A percentile compares a stretch with the other conserved stretches of the same genome.
Evolutionary conservation across 2,888 invertebrate species (phyloP).

Genomic region (Pyrrhia umbra): DNA sequence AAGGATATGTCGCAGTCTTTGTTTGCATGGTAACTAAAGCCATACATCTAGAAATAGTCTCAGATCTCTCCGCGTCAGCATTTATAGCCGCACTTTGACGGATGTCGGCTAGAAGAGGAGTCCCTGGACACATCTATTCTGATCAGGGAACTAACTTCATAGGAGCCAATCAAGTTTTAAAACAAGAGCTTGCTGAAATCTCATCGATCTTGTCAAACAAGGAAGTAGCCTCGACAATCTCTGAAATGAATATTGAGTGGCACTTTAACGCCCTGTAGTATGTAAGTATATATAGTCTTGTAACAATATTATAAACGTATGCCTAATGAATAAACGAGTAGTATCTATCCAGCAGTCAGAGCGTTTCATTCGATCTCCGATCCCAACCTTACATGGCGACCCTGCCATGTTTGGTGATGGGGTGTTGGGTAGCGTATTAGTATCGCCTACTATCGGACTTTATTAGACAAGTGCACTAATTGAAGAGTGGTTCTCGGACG

Average conservation of each 20-base stretch:
- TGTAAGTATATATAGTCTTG: too few relatives aligned
- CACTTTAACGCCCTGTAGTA: neutral
- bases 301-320: too few relatives aligned
- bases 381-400: too few relatives aligned
- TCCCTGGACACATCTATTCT: slow-evolving; percentile 11
- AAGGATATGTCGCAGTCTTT: slow-evolving; percentile 26
- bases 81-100: slow-evolving; percentile 9
- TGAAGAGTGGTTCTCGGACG: too few relatives aligned
- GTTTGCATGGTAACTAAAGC: slow-evolving; percentile 23
- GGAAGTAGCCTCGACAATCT: neutral
- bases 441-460: too few relatives aligned
- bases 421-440: too few relatives aligned
- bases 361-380: too few relatives aligned
- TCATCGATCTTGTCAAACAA: slow-evolving; percentile 2
- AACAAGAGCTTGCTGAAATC: slow-evolving; percentile 13
- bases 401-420: too few relatives aligned
- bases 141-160: slow-evolving; percentile 30
- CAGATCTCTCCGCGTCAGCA: slow-evolving; percentile 13
- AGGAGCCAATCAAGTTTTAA: slow-evolving; percentile 18
- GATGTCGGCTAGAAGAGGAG: slow-evolving; percentile 23
- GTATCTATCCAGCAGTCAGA: too few relatives aligned
- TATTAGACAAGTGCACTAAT: too few relatives aligned
- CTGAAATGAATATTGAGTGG: slow-evolving; percentile 18
- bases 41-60: slow-evolving; percentile 23
- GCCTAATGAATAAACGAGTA: too few relatives aligned